These are phyloP conservation scores for Euplexia lucipara DNA, from an alignment of 2,888 invertebrate species.

Conservation along the genomic window DNA sequence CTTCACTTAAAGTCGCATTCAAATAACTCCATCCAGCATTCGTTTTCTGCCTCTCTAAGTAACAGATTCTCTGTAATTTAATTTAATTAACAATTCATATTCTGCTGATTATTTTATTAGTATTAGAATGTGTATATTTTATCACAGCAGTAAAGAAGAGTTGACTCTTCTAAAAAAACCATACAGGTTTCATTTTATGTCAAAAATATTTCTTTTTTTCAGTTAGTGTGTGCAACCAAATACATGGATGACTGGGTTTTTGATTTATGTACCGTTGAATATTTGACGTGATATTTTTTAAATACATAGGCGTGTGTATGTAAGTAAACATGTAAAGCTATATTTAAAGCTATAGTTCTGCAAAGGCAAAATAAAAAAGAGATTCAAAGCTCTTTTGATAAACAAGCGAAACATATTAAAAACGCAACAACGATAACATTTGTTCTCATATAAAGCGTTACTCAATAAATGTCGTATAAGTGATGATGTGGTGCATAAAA, in stretches of 20 bases:
- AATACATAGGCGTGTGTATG: too few relatives aligned
- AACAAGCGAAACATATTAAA: conserved; percentile 34
- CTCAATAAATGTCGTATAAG: conserved; percentile 78
- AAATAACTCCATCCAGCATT: not conserved
- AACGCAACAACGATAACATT: conserved; percentile 62
- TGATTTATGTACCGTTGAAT: conserved; percentile 8
- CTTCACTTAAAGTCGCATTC: not conserved
- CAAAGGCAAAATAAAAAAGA: too few relatives aligned
- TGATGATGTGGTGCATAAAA: conserved; percentile 81
- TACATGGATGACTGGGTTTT: not conserved
- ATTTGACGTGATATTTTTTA: not conserved
- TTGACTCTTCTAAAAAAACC: not conserved
- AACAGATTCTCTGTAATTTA: not conserved
- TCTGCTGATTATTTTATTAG: too few relatives aligned
- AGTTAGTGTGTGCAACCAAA: not conserved
- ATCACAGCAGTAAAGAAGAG: not conserved
- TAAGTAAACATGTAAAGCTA: too few relatives aligned
- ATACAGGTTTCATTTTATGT: not conserved
- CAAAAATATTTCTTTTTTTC: not conserved
- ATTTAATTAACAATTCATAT: not conserved
- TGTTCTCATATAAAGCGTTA: conserved; percentile 74
- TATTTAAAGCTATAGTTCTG: too few relatives aligned
- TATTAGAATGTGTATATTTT: not conserved
- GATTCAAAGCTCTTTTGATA: not conserved
- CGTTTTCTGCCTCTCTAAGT: not conserved